phyloP scores from a whole-genome alignment of 2,888 invertebrate genomes.

The Ceratothoa steindachneri region DNA sequence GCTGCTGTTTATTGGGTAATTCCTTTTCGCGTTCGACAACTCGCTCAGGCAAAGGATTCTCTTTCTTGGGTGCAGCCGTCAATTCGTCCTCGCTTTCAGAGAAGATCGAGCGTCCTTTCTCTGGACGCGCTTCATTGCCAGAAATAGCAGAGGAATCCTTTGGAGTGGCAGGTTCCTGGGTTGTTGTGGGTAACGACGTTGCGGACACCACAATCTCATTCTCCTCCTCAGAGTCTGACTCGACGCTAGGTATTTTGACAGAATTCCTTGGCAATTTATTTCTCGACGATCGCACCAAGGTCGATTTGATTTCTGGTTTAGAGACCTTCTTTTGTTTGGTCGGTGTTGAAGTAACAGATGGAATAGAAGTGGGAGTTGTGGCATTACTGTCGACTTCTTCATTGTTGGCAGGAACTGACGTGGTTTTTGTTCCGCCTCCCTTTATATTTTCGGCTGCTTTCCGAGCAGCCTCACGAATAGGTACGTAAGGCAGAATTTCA shows the following conservation, averaged over 20 bases:
- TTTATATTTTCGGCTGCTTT: slow-evolving; percentile 71
- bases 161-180: not conserved
- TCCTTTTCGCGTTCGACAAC: slow-evolving; percentile 18
- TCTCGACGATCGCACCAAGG: not conserved
- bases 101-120: slow-evolving; percentile 35
- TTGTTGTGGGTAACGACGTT: not conserved
- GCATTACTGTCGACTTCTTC: not conserved
- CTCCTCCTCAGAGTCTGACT: slow-evolving; percentile 27
- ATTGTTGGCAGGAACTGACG: not conserved
- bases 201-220: not conserved
- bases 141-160: too few species aligned
- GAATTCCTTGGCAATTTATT: slow-evolving; percentile 3
- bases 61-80: slow-evolving; percentile 9
- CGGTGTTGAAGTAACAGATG: not conserved
- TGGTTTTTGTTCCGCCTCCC: slow-evolving; percentile 20
- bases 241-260: slow-evolving; percentile 2
- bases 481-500: slow-evolving; percentile 69
- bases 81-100: slow-evolving; percentile 46
- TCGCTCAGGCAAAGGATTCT: slow-evolving; percentile 11
- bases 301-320: not conserved
- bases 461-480: slow-evolving; percentile 83
- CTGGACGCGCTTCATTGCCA: slow-evolving; percentile 20
- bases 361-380: too few species aligned
- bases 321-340: slow-evolving; percentile 11
- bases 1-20: slow-evolving; percentile 31